Evolutionary conservation across 1,140 invertebrate genomes (phyloP), one percentile per base, ranked within the genome.

Genomic region (Panulirus ornatus): DNA sequence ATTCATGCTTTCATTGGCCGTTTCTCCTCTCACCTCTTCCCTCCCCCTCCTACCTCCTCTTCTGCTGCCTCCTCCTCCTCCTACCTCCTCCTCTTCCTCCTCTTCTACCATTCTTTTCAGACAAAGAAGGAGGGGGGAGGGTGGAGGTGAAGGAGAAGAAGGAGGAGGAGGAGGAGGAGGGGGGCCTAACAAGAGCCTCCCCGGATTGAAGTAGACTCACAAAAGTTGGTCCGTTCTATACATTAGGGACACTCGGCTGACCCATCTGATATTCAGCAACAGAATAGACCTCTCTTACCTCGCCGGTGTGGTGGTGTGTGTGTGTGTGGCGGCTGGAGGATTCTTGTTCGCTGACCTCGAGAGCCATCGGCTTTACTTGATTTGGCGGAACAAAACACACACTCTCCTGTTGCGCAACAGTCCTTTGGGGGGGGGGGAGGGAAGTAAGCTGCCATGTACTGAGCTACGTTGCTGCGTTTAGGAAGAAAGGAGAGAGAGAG

Each of bases 201-300:
- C 76, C 9, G 16, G 16, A 79, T 79, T 79, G 76, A 79, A 42
- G 40, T 27, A 44, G 76, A 42, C 51, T 16, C 42, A 73, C 38
- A 85, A 73, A 84, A 85, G 83, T 71, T 73, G 51, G 83, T 11
- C 70, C 66, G 66, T 73, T 85, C 73, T 66, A 73, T 44, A 75
- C 83, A 75, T 85, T 71, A 85, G 66, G 83, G 70, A 85, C 83
- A 85, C 83, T 73, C 44, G 38, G 36, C 22, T 44, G 38, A 47
- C 66, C 66, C 70, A 73, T 85, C 44, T 73, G 83, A 85, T 85
- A 73, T 71, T 85, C 83, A 73, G 30, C 44, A 85, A 73, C 19
- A 85, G 40, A 85, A 85, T 85, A n/a, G 66, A 19, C 42, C 38
- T 14, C 40, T 75, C 44, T 85, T 85, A 75, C 71, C 34, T 27